A percentile compares a stretch with the other conserved stretches of the same genome.
Evolutionary conservation across 2,888 invertebrate genomes (phyloP).

Genomic region (Suillia variegata): DNA sequence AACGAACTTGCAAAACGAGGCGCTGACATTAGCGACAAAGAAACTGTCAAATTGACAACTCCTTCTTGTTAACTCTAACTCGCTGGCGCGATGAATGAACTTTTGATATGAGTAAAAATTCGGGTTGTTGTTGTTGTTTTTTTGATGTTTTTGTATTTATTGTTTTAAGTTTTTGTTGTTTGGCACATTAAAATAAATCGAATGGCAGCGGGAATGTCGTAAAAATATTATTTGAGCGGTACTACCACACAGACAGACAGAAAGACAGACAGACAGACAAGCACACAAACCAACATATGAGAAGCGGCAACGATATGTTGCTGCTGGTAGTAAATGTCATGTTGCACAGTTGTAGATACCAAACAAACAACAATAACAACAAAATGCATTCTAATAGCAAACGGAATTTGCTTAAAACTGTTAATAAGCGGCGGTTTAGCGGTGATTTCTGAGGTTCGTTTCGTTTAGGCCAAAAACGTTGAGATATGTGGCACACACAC

Average conservation of each 20-base stretch:
- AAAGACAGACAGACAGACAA: constrained; percentile 7
- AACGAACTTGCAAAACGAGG: too few relatives aligned
- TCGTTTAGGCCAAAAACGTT: too few relatives aligned
- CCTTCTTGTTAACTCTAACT: too few relatives aligned
- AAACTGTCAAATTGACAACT: constrained; percentile 1
- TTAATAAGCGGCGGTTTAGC: not conserved
- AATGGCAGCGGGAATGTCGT: not conserved
- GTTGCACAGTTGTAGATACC: not conserved
- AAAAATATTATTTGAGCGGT: not conserved
- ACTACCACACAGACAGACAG: constrained; percentile 24
- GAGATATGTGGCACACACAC: too few relatives aligned
- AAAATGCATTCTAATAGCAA: not conserved
- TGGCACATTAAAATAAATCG: not conserved
- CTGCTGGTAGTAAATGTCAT: not conserved
- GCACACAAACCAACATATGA: not conserved
- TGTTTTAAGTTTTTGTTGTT: too few relatives aligned
- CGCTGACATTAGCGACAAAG: not conserved
- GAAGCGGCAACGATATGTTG: not conserved
- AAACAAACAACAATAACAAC: too few relatives aligned
- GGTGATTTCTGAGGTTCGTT: not conserved
- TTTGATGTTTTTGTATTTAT: too few relatives aligned
- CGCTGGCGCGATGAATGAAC: not conserved
- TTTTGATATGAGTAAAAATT: not conserved
- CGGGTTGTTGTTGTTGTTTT: too few relatives aligned
- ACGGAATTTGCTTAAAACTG: not conserved